These are phyloP conservation scores for Thereva unica DNA, from an alignment of 2,888 invertebrate genomes.

Conservation along the genomic window DNA sequence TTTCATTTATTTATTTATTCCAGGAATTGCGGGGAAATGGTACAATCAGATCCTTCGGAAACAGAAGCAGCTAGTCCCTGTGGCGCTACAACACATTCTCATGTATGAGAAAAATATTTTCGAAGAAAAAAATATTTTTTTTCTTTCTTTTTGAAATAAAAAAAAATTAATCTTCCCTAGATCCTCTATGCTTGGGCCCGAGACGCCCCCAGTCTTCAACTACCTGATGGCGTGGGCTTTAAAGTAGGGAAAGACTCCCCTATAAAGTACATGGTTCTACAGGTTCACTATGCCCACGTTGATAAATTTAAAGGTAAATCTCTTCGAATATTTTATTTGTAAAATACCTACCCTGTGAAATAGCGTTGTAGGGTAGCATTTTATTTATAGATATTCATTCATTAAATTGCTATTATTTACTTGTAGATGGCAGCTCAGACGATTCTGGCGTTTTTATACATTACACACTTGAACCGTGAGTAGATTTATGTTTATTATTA, in stretches of 20 bases:
- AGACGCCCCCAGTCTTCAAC: conserved; percentile 79
- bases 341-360: background rate
- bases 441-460: conserved; percentile 82
- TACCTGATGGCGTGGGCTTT: conserved; percentile 90
- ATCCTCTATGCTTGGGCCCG: conserved; percentile 94
- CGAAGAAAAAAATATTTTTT: conserved; percentile 14
- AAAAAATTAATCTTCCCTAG: conserved; percentile 56
- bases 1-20: conserved; percentile 41
- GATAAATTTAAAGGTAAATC: conserved; percentile 65
- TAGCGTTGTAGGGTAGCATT: no score
- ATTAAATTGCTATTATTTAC: no score
- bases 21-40: conserved; percentile 96
- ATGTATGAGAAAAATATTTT: conserved; percentile 45
- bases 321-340: background rate
- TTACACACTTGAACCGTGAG: conserved; percentile 75
- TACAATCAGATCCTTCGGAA: conserved; percentile 60
- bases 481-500: conserved; percentile 43
- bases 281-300: conserved; percentile 83
- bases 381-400: no score
- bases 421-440: conserved; percentile 74
- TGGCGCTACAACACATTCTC: conserved; percentile 67
- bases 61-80: conserved; percentile 75
- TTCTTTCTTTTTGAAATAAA: background rate
- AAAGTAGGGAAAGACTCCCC: conserved; percentile 82
- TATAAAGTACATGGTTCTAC: conserved; percentile 88